Conservation (phyloP, 2,888 invertebrate species). For the Xestia c-nigrum region DNA sequence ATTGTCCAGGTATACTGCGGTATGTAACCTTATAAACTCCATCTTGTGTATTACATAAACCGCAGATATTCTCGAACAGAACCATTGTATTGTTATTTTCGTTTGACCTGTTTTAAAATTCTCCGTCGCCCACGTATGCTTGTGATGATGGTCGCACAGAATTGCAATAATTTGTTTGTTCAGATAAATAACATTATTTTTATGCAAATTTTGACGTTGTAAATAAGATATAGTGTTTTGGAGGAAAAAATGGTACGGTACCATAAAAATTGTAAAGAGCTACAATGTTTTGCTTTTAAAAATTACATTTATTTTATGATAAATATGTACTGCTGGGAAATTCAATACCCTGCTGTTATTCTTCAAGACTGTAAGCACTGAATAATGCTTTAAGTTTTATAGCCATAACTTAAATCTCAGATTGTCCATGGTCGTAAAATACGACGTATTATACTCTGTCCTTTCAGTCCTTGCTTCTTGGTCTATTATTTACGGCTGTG, state of each 20-base stretch:
- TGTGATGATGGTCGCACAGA: constrained; percentile 16
- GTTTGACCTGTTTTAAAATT: constrained; percentile 70
- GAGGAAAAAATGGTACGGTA: background rate
- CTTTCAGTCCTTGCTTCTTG: too few species aligned
- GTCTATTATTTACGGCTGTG: background rate
- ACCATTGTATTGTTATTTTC: constrained; percentile 66
- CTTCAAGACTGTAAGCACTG: constrained; percentile 8
- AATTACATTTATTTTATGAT: constrained; percentile 17
- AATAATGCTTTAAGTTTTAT: background rate
- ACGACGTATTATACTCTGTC: background rate
- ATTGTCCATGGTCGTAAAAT: constrained; percentile 1
- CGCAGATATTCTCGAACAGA: constrained; percentile 29
- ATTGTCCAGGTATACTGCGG: background rate
- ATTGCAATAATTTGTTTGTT: constrained; percentile 37
- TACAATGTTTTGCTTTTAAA: constrained; percentile 11
- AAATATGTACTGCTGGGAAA: constrained; percentile 5
- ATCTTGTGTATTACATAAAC: constrained; percentile 28
- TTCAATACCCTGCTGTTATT: constrained; percentile 15
- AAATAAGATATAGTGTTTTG: background rate
- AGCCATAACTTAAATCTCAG: background rate
- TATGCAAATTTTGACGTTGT: constrained; percentile 3
- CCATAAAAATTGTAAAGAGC: background rate
- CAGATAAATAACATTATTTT: background rate
- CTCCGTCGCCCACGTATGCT: constrained; percentile 57
- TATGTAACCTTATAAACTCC: background rate